Percentiles rank a stretch among this genome's conserved stretches.
Evolutionary conservation across 2,113 vertebrate species (phyloP).

Genomic region (Semnornis frantzii): DNA sequence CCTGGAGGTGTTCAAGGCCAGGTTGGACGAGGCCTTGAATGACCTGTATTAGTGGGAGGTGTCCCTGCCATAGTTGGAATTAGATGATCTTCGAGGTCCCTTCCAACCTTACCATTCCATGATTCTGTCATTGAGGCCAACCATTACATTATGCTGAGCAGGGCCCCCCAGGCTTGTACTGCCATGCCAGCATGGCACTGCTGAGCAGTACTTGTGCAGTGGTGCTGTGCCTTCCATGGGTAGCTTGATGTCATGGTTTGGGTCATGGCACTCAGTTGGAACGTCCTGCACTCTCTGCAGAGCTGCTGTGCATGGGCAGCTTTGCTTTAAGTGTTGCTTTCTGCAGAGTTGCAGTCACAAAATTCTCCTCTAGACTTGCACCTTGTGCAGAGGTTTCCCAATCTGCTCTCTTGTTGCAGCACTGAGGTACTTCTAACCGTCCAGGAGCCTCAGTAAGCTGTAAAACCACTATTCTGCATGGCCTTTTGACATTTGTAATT

Average conservation of each 20-base stretch:
- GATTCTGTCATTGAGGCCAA: neutral
- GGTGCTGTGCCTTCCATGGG: accelerated
- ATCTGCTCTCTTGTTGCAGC: neutral
- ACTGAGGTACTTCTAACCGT: neutral
- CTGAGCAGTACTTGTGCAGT: accelerated
- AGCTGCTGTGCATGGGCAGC: accelerated
- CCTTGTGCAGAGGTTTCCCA: accelerated
- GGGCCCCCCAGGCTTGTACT: neutral
- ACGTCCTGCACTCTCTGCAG: accelerated
- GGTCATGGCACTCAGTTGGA: accelerated
- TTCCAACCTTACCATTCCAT: too few species aligned
- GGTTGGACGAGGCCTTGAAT: too few species aligned
- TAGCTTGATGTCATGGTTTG: accelerated
- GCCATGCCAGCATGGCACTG: accelerated
- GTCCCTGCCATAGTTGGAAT: too few species aligned
- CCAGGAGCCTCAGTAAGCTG: accelerated
- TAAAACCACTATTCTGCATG: neutral
- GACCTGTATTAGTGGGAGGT: too few species aligned
- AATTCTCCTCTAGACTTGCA: accelerated
- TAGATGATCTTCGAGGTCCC: too few species aligned
- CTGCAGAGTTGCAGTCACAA: neutral
- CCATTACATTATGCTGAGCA: neutral
- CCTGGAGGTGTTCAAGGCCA: too few species aligned
- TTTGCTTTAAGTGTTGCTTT: neutral
- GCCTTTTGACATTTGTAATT: neutral